phyloP scores from a whole-genome alignment of 2,888 invertebrate species.

The Atethmia centrago region DNA sequence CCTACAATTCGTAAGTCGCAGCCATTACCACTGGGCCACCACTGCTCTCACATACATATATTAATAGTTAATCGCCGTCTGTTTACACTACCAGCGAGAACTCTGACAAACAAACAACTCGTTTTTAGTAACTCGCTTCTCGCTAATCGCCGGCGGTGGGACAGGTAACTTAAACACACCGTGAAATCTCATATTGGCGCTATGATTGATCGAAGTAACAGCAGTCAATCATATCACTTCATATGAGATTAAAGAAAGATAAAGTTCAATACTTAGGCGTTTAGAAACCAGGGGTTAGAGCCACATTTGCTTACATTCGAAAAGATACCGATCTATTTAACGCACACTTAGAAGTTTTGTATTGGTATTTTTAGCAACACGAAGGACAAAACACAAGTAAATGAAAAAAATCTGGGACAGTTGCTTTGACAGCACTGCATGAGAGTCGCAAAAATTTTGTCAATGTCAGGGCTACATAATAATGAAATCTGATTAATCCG shows the following conservation, averaged over 20 bases:
- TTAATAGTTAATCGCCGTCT: too few relatives aligned
- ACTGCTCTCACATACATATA: too few relatives aligned
- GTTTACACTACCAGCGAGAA: too few relatives aligned
- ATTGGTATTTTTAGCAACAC: background rate
- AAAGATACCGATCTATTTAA: background rate
- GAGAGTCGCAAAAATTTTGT: background rate
- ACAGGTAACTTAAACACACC: background rate
- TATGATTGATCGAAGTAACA: background rate
- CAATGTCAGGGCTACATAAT: background rate
- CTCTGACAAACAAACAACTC: too few relatives aligned
- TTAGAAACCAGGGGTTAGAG: too few relatives aligned
- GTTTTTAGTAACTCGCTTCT: too few relatives aligned
- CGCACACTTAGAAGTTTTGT: background rate
- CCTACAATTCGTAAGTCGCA: too few relatives aligned
- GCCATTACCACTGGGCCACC: too few relatives aligned
- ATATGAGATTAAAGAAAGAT: background rate
- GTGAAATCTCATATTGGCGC: background rate
- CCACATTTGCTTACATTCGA: background rate
- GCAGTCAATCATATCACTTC: background rate
- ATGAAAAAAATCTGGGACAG: background rate
- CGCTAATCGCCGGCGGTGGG: too few relatives aligned
- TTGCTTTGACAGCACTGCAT: conserved; percentile 1
- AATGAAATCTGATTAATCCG: too few relatives aligned
- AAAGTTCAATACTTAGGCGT: background rate
- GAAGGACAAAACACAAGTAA: background rate